phyloP scores from a whole-genome alignment of 2,888 invertebrate genomes.

The Hydrotaea cyrtoneurina region DNA sequence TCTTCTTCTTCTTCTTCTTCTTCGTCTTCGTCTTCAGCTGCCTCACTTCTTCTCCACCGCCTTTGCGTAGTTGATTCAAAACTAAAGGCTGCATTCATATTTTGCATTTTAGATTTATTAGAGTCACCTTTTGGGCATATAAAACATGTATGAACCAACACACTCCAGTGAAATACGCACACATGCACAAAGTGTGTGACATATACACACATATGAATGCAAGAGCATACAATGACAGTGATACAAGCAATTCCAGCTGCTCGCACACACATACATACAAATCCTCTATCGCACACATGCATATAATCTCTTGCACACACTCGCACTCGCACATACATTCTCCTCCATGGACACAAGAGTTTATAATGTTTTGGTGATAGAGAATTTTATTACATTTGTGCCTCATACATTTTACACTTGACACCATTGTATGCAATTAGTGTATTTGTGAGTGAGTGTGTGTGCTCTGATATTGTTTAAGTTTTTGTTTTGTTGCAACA shows the following conservation, averaged over 20 bases:
- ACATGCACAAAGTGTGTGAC: no score
- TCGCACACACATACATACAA: neutral
- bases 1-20: neutral
- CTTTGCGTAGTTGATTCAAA: neutral
- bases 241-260: constrained; percentile 12
- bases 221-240: neutral
- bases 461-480: neutral
- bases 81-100: constrained; percentile 3
- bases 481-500: neutral
- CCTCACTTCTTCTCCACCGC: neutral
- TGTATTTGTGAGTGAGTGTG: constrained; percentile 11
- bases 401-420: constrained; percentile 63
- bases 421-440: constrained; percentile 60
- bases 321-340: neutral
- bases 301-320: neutral
- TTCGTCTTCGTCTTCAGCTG: no score
- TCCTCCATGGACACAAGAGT: neutral
- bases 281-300: neutral
- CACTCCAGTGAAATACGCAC: neutral
- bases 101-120: constrained; percentile 58
- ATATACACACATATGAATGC: neutral
- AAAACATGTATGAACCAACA: constrained; percentile 6
- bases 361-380: neutral
- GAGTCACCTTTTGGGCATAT: constrained; percentile 49
- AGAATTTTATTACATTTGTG: constrained; percentile 37